Percentiles rank a stretch among this genome's conserved stretches.
Conservation (phyloP, 1,140 invertebrate genomes). For the Gerris buenoi region DNA sequence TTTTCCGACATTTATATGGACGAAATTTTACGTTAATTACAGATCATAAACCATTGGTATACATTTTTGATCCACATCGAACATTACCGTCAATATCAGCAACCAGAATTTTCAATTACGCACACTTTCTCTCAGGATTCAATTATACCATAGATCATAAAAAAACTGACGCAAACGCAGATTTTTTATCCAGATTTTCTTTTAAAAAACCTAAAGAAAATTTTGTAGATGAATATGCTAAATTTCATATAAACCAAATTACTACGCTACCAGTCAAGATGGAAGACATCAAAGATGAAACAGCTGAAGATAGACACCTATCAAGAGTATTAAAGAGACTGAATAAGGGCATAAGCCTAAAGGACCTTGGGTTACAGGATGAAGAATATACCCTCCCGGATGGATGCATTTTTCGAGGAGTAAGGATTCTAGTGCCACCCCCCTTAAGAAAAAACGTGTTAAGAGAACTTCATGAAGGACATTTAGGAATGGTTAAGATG, state of each 20-base stretch:
- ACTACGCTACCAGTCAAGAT: slow-evolving; percentile 3
- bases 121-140: slow-evolving; percentile 26
- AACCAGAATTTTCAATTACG: slow-evolving; percentile 27
- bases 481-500: slow-evolving; percentile 37
- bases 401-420: slow-evolving; percentile 5
- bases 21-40: slow-evolving; percentile 29
- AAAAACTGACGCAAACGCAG: slow-evolving; percentile 22
- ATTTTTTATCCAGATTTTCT: slow-evolving; percentile 24
- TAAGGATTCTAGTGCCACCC: neutral
- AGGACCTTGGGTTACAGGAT: neutral
- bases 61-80: slow-evolving; percentile 29
- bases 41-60: slow-evolving; percentile 33
- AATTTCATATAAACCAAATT: slow-evolving; percentile 5
- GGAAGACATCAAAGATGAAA: neutral
- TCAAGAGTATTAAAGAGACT: slow-evolving; percentile 11
- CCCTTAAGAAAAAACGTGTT: neutral
- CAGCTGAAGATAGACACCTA: neutral
- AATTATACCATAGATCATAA: slow-evolving; percentile 27
- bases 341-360: slow-evolving; percentile 10
- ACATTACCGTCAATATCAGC: slow-evolving; percentile 22
- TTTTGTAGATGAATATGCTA: neutral
- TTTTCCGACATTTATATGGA: slow-evolving; percentile 29
- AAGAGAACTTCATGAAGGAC: slow-evolving; percentile 29
- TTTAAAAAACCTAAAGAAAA: neutral
- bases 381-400: neutral